Conservation (phyloP, 2,888 invertebrate genomes). For the Parelbella ahira region DNA sequence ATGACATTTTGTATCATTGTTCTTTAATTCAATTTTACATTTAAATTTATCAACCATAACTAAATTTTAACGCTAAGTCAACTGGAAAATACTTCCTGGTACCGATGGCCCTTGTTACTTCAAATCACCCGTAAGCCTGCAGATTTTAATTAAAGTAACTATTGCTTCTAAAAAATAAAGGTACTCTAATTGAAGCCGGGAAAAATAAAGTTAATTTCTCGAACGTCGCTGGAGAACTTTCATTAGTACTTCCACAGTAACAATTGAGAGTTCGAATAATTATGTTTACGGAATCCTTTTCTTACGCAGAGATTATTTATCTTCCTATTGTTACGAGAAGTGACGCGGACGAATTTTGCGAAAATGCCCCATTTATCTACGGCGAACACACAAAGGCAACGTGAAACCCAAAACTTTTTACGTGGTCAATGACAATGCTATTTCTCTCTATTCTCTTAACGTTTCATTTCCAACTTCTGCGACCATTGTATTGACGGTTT, state of each 20-base stretch:
- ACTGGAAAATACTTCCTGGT: constrained; percentile 11
- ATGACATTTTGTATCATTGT: too few relatives aligned
- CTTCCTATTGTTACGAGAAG: constrained; percentile 74
- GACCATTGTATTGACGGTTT: constrained; percentile 48
- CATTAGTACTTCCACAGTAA: constrained; percentile 69
- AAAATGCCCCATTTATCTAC: constrained; percentile 77
- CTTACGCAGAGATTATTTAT: constrained; percentile 78
- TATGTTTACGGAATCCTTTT: constrained; percentile 79
- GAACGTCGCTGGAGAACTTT: constrained; percentile 61
- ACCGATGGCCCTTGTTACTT: constrained; percentile 20
- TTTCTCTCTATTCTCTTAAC: constrained; percentile 71
- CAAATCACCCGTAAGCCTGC: constrained; percentile 49
- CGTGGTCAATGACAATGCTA: constrained; percentile 76
- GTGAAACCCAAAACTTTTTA: constrained; percentile 78
- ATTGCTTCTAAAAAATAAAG: constrained; percentile 59
- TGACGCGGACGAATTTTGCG: constrained; percentile 77
- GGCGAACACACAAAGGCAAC: constrained; percentile 72
- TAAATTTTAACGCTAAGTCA: constrained; percentile 10
- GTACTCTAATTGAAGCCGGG: constrained; percentile 59
- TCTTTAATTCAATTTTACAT: too few relatives aligned
- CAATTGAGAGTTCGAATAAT: constrained; percentile 78
- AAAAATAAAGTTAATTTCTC: constrained; percentile 57
- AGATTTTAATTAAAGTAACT: constrained; percentile 60
- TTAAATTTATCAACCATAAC: too few relatives aligned
- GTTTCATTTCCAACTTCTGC: constrained; percentile 64